A percentile compares a stretch with the other conserved stretches of the same genome.
Evolutionary conservation across 2,113 vertebrate species (phyloP).

Genomic region (Odobenus rosmarus): DNA sequence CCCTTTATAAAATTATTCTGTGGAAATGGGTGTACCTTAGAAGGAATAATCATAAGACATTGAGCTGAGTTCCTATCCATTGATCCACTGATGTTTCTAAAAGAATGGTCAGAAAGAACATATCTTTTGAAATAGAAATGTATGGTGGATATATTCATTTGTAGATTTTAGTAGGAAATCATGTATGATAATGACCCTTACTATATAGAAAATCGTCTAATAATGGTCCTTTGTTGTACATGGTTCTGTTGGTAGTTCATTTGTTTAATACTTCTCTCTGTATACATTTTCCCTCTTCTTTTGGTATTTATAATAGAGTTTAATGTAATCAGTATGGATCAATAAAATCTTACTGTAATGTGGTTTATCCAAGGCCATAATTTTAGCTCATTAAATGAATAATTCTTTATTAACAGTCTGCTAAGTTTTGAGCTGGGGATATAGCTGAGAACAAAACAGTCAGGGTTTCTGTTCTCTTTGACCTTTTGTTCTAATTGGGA

Average conservation of each 20-base stretch:
- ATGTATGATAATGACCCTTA: background rate
- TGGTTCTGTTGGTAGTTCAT: background rate
- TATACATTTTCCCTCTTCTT: background rate
- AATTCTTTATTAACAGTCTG: background rate
- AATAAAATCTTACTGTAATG: background rate
- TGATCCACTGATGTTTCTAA: background rate
- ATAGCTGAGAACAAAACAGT: background rate
- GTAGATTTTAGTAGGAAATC: background rate
- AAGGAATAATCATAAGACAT: background rate
- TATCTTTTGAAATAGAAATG: background rate
- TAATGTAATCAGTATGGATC: background rate
- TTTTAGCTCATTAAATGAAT: constrained; percentile 48
- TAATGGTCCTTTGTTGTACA: background rate
- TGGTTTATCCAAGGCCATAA: background rate
- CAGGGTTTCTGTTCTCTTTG: background rate
- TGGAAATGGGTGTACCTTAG: background rate
- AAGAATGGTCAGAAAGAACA: background rate
- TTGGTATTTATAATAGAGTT: constrained; percentile 39
- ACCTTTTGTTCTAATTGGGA: background rate
- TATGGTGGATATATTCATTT: background rate
- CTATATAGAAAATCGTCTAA: background rate
- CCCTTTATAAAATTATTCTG: background rate
- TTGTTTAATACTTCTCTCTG: background rate
- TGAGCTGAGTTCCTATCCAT: background rate
- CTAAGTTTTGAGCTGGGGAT: background rate